Evolutionary conservation across 2,888 invertebrate genomes (phyloP).

Genomic region (Nomada ruficornis): DNA sequence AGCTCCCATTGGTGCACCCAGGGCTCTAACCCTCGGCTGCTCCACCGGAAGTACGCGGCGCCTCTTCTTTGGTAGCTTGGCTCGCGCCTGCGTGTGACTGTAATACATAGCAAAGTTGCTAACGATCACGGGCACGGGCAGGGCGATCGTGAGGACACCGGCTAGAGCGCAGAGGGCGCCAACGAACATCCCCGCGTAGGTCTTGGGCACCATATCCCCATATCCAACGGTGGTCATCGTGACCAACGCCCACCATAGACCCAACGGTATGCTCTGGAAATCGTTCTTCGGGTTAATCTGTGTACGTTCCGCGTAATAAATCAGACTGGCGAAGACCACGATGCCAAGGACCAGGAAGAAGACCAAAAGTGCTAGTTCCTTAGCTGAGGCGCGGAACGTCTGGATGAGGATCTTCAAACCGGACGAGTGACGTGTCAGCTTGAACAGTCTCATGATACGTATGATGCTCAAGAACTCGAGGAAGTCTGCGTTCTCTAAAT

Average conservation of each 20-base stretch:
- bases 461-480: conserved; percentile 99
- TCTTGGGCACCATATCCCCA: conserved; percentile 99
- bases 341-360: conserved; percentile 99
- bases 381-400: conserved; percentile 98
- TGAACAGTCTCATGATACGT: conserved; percentile 98
- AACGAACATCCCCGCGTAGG: conserved; percentile 99
- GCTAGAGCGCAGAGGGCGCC: conserved; percentile 99
- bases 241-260: conserved; percentile 99
- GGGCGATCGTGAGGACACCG: conserved; percentile 99
- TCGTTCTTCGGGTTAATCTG: conserved; percentile 98
- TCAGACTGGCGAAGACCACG: conserved; percentile 97
- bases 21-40: conserved; percentile 87
- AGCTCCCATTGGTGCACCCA: conserved; percentile 84
- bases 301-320: conserved; percentile 98
- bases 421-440: conserved; percentile 97
- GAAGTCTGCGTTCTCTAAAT: conserved; percentile 97
- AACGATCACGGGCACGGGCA: conserved; percentile 99
- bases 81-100: conserved; percentile 97
- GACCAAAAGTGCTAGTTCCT: conserved; percentile 97
- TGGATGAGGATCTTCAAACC: conserved; percentile 99
- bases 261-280: conserved; percentile 98
- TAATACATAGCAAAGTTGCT: conserved; percentile 99
- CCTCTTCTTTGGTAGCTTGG: conserved; percentile 99
- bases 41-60: conserved; percentile 98
- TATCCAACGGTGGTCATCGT: conserved; percentile 99